Base-by-base conservation (phyloP, 2,797 vertebrate genomes). In the Pteropus rufus region DNA sequence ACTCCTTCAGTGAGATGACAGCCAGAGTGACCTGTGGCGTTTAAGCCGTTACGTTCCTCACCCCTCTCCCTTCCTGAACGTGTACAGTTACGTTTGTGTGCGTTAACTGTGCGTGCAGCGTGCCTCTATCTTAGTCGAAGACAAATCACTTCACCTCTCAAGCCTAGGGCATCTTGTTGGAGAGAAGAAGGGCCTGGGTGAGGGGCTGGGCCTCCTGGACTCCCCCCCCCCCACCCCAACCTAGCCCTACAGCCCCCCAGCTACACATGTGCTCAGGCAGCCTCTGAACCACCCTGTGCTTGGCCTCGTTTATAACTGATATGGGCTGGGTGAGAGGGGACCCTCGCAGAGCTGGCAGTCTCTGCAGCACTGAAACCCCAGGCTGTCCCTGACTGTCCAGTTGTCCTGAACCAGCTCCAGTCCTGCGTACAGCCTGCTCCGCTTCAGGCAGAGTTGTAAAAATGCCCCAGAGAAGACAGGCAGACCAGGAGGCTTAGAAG, bases 341-440 rank as follows among this genome's bases (percentile, higher is more conserved):
- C 64, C 64, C 95, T 73, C 31, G 3, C 41, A 12, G n/a, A 97
- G 34, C 56, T 24, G 5, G 11, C 8, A 1, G 23, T 39, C 76
- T 77, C 76, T 46, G 44, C 31, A 67, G 21, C 64, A 62, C 44
- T 34, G 80, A 67, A 44, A 70, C 73, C n/a, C 70, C 52, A 67
- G 49, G 41, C 72, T 7, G 0, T 56, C 14, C 52, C 72, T 46
- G 14, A 54, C 93, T 84, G 77, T 81, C 49, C 24, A 14, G 36
- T 54, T 41, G 14, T 85, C 72, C 86, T 65, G 58, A 91, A 39
- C 58, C 65, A 62, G 24, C 3, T 11, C 76, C 62, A 46, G 73
- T 52, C 81, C 67, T 91, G 54, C 46, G 93, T 86, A n/a, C 10
- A 21, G 64, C 44, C 87, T 89, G 15, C 39, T 81, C 31, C 15